Percentiles rank a stretch among this genome's conserved stretches.
phyloP scores from a whole-genome alignment of 2,888 invertebrate species.

The Tridacna gigas region DNA sequence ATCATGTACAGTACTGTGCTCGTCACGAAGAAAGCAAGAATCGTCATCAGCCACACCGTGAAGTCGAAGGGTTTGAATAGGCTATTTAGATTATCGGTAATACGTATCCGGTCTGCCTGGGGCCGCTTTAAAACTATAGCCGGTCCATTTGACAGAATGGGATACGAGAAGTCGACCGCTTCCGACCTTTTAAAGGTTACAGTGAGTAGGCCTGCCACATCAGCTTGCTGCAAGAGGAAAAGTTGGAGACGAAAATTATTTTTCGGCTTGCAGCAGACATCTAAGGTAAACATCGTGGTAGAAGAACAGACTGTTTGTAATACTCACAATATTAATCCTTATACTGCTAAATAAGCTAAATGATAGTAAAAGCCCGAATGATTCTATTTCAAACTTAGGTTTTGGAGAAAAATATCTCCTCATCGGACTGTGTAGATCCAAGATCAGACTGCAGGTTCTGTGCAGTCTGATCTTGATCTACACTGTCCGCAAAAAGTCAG shows the following conservation, averaged over 20 bases:
- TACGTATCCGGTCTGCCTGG: slow-evolving; percentile 45
- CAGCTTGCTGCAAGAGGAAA: slow-evolving; percentile 63
- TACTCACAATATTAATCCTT: background rate
- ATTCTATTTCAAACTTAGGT: too few relatives aligned
- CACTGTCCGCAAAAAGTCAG: too few relatives aligned
- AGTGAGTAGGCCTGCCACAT: slow-evolving; percentile 75
- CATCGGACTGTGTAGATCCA: too few relatives aligned
- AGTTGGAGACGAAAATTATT: too few relatives aligned
- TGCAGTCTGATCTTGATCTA: too few relatives aligned
- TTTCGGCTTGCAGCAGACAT: background rate
- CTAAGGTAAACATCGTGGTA: background rate
- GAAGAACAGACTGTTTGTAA: background rate
- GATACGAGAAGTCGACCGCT: slow-evolving; percentile 73
- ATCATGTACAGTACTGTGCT: slow-evolving; percentile 76
- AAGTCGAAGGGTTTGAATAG: slow-evolving; percentile 72
- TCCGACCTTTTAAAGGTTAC: slow-evolving; percentile 60
- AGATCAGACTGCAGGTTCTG: too few relatives aligned
- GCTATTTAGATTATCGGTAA: slow-evolving; percentile 67
- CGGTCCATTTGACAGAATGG: slow-evolving; percentile 70
- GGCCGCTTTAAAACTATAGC: slow-evolving; percentile 74
- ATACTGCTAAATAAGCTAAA: too few relatives aligned
- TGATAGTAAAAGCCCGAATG: too few relatives aligned
- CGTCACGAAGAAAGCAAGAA: slow-evolving; percentile 74
- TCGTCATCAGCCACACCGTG: slow-evolving; percentile 75
- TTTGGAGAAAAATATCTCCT: too few relatives aligned